Percentiles rank a stretch among this genome's conserved stretches.
These are phyloP conservation scores for Myodes glareolus DNA, from an alignment of 2,113 vertebrate genomes.

Conservation along the genomic window DNA sequence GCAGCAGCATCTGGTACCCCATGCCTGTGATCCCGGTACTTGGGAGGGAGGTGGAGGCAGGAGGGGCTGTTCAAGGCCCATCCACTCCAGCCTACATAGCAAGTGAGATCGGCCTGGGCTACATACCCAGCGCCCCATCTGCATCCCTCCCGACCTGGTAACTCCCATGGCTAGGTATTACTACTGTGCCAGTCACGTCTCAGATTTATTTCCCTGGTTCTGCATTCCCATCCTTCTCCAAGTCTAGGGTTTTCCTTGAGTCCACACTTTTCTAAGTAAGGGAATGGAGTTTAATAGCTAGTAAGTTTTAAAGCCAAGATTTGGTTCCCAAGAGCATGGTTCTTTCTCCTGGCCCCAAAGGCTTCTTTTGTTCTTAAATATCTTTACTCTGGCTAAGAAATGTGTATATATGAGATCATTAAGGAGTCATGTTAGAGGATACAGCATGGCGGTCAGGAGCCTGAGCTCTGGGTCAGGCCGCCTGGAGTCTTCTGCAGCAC, in stretches of 20 bases:
- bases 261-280: not conserved
- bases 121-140: not conserved
- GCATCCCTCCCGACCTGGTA: not conserved
- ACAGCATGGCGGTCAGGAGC: not conserved
- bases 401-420: not conserved
- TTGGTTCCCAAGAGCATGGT: not conserved
- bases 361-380: not conserved
- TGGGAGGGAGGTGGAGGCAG: not conserved
- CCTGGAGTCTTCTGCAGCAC: not conserved
- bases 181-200: not conserved
- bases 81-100: not conserved
- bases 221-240: not conserved
- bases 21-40: not conserved
- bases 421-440: not conserved
- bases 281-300: not conserved
- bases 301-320: not conserved
- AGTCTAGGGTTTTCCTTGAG: not conserved
- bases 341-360: not conserved
- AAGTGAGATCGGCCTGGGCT: not conserved
- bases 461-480: not conserved
- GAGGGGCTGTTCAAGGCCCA: not conserved
- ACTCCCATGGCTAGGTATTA: not conserved
- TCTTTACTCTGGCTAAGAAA: not conserved
- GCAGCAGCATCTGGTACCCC: not conserved
- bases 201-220: not conserved